A percentile compares a stretch with the other conserved stretches of the same genome.
Conservation (phyloP, 1,140 invertebrate genomes). For the Drosophila neocordata region DNA sequence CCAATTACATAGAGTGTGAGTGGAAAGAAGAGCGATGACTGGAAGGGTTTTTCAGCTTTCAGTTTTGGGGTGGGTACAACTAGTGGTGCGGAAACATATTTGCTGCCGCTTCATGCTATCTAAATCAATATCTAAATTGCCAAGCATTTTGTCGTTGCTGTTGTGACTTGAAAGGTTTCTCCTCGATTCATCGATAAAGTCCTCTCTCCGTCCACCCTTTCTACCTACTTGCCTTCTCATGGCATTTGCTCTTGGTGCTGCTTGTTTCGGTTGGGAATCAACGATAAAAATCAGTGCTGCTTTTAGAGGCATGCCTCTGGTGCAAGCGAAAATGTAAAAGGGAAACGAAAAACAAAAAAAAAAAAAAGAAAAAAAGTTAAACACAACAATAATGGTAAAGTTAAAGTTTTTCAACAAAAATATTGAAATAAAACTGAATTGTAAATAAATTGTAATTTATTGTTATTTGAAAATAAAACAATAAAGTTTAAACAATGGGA, state of each 20-base stretch:
- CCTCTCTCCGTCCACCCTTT: background rate
- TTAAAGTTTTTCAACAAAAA: background rate
- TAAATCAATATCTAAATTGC: conserved; percentile 12
- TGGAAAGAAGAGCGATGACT: background rate
- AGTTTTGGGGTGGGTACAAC: background rate
- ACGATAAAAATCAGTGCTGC: background rate
- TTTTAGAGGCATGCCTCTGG: background rate
- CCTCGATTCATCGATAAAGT: conserved; percentile 6
- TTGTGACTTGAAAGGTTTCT: conserved; percentile 4
- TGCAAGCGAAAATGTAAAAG: background rate
- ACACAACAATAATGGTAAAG: background rate
- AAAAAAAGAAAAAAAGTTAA: background rate
- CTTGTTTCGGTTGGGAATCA: background rate
- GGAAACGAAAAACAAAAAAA: background rate
- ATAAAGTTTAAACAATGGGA: no score
- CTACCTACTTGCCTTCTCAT: background rate
- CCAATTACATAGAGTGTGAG: conserved; percentile 6
- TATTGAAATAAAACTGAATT: background rate
- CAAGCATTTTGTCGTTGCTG: conserved; percentile 11
- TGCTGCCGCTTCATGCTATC: conserved; percentile 6
- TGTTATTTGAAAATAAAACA: no score
- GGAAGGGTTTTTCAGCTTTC: background rate
- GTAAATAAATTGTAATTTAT: no score
- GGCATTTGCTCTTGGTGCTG: background rate
- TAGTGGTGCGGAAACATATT: conserved; percentile 8